Evolutionary conservation across 2,113 vertebrate species (phyloP).

Genomic region (Origma solitaria): DNA sequence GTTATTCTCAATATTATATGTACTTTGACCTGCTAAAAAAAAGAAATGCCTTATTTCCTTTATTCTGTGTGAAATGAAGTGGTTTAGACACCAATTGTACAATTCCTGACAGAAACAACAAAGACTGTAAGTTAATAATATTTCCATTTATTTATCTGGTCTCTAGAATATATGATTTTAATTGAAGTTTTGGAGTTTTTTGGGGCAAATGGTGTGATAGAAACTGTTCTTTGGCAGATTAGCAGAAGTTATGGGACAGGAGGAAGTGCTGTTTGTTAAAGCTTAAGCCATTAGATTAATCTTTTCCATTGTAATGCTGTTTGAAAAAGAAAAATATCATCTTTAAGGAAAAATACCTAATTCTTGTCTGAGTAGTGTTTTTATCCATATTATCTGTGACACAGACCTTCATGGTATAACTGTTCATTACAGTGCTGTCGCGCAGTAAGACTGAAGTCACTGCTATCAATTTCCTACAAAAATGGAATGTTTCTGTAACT

Average conservation of each 20-base stretch:
- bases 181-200: not conserved
- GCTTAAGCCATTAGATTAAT: not conserved
- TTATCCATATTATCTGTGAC: not conserved
- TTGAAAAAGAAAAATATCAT: not conserved
- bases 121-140: constrained; percentile 35
- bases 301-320: not conserved
- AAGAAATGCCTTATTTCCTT: constrained; percentile 37
- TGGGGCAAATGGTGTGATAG: not conserved
- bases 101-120: constrained; percentile 45
- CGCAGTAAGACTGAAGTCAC: constrained; percentile 10
- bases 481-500: constrained; percentile 8
- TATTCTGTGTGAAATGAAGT: constrained; percentile 47
- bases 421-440: constrained; percentile 39
- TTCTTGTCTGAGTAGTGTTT: not conserved
- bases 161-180: constrained; percentile 46
- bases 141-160: constrained; percentile 43
- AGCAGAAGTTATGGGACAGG: not conserved
- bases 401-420: not conserved
- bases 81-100: constrained; percentile 30
- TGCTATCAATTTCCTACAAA: constrained; percentile 23
- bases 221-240: constrained; percentile 20
- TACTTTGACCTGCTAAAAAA: constrained; percentile 45
- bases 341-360: constrained; percentile 15
- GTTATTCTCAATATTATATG: constrained; percentile 24
- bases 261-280: constrained; percentile 4